Conservation (phyloP, 1,140 invertebrate genomes). For the Gonioctena quinquepunctata region DNA sequence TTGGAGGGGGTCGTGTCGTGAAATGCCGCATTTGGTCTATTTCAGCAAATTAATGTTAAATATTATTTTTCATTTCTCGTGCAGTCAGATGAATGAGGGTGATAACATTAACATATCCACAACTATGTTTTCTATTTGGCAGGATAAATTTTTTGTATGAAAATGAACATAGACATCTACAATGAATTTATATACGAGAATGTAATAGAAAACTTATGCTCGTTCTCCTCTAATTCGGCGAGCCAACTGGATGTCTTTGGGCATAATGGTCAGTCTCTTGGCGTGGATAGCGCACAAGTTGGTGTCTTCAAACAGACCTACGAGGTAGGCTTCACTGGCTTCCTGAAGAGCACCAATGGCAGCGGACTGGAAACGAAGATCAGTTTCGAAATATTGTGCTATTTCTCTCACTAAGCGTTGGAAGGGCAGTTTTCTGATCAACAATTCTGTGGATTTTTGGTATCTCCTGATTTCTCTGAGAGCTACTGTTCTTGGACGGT, state of each 20-base stretch:
- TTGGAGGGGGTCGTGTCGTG: too few relatives aligned
- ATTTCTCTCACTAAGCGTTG: conserved; percentile 85
- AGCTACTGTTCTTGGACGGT: conserved; percentile 80
- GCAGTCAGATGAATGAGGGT: neutral
- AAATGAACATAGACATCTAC: conserved; percentile 18
- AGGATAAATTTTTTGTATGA: conserved; percentile 6
- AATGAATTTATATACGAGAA: too few relatives aligned
- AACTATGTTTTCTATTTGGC: neutral
- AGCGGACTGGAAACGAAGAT: conserved; percentile 79
- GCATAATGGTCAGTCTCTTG: conserved; percentile 88
- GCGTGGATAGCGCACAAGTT: conserved; percentile 87
- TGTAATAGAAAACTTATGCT: conserved; percentile 75
- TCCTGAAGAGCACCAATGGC: conserved; percentile 78
- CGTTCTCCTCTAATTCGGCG: conserved; percentile 83
- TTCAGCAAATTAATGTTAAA: too few relatives aligned
- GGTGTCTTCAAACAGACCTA: conserved; percentile 80
- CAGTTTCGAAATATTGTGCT: conserved; percentile 82
- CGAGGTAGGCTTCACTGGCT: conserved; percentile 83
- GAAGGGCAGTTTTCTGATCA: conserved; percentile 88
- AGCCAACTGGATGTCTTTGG: conserved; percentile 91
- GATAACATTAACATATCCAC: neutral
- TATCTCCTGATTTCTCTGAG: conserved; percentile 82
- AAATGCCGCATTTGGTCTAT: too few relatives aligned
- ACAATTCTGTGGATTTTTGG: conserved; percentile 78
- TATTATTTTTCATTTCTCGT: too few relatives aligned